Percentiles rank a stretch among this genome's conserved stretches.
Conservation (phyloP, 2,797 vertebrate species). For the Podarcis siculus region DNA sequence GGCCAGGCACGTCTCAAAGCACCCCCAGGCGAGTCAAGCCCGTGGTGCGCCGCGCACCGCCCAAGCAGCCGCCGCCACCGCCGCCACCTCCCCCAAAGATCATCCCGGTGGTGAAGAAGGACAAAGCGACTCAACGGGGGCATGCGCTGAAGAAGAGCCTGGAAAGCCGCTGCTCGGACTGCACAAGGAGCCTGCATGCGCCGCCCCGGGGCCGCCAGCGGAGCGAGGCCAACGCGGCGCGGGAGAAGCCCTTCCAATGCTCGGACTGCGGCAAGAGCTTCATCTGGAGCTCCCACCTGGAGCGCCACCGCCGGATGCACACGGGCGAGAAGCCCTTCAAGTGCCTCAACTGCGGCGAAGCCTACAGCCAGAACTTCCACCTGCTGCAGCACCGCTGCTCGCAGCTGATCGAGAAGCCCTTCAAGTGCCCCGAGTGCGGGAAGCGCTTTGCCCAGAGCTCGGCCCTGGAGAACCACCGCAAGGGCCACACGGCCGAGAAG, state of each 20-base stretch:
- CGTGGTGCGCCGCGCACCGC: background rate
- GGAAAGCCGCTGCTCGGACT: background rate
- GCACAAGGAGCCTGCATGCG: background rate
- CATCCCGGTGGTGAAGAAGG: background rate
- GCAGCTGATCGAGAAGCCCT: slow-evolving; percentile 45
- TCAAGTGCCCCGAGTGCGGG: slow-evolving; percentile 20
- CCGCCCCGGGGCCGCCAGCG: background rate
- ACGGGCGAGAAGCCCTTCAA: slow-evolving; percentile 66
- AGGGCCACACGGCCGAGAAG: background rate
- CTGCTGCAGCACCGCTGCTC: slow-evolving; percentile 67
- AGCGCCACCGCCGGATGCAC: slow-evolving; percentile 51
- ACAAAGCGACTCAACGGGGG: background rate
- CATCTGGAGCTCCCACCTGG: slow-evolving; percentile 39
- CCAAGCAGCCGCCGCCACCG: background rate
- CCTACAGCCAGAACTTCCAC: slow-evolving; percentile 69
- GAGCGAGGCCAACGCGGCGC: background rate
- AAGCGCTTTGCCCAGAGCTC: background rate
- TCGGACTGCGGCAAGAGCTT: slow-evolving; percentile 48
- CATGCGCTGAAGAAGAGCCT: background rate
- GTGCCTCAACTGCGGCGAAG: slow-evolving; percentile 63
- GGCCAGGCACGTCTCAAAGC: rapidly evolving
- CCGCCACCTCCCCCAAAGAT: slow-evolving; percentile 8
- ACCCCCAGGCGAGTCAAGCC: background rate
- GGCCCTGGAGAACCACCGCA: slow-evolving; percentile 28
- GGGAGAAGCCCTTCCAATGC: slow-evolving; percentile 50